Percentiles rank a stretch among this genome's conserved stretches.
These are phyloP conservation scores for Nemurella pictetii DNA, from an alignment of 2,888 invertebrate genomes.

Conservation along the genomic window DNA sequence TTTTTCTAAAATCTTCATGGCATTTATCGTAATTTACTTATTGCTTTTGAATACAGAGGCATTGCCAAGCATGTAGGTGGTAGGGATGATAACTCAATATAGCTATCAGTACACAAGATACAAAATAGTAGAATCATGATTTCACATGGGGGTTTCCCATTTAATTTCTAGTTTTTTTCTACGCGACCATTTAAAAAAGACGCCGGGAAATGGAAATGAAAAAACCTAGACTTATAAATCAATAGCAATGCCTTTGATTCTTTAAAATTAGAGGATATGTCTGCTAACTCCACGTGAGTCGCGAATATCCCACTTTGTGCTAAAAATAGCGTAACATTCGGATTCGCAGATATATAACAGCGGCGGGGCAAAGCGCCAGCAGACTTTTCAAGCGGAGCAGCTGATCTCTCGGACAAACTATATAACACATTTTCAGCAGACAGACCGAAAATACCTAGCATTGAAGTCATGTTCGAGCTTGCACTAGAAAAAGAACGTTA, in stretches of 20 bases:
- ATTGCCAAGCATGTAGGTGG: background rate
- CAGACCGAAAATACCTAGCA: constrained; percentile 10
- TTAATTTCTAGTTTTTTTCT: too few species aligned
- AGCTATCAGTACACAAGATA: too few species aligned
- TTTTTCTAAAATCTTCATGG: too few species aligned
- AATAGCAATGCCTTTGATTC: background rate
- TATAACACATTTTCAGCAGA: background rate
- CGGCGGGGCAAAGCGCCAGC: constrained; percentile 4
- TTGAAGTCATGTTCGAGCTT: constrained; percentile 10
- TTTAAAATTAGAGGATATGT: background rate
- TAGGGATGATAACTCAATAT: too few species aligned
- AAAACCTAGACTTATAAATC: constrained; percentile 1
- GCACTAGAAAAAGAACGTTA: background rate
- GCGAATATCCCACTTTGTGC: background rate
- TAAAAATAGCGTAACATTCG: constrained; percentile 5
- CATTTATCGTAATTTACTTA: too few species aligned
- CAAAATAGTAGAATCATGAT: too few species aligned
- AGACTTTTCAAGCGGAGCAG: constrained; percentile 1
- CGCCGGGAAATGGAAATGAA: background rate
- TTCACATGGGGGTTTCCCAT: too few species aligned
- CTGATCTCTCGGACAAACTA: background rate
- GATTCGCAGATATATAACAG: constrained; percentile 1
- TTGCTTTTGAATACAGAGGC: background rate
- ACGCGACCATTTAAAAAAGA: too few species aligned
- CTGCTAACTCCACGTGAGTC: background rate